Evolutionary conservation across 2,888 invertebrate genomes (phyloP).

Genomic region (Coenonympha glycerion): DNA sequence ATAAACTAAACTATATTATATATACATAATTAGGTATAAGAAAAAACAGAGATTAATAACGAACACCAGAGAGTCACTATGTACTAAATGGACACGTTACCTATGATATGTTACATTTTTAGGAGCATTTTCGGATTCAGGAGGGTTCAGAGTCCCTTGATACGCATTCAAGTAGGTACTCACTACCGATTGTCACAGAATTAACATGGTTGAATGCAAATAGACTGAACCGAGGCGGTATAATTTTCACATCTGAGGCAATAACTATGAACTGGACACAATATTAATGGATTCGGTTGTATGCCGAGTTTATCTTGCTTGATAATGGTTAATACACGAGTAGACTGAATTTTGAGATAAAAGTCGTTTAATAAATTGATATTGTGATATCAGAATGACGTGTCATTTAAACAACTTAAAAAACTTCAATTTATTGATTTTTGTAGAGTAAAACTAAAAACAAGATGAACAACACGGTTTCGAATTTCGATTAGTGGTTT

Average conservation of each 20-base stretch:
- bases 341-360: background rate
- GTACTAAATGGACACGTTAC: too few species aligned
- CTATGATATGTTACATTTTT: too few species aligned
- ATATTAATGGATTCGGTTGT: background rate
- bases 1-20: too few species aligned
- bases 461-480: background rate
- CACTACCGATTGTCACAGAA: background rate
- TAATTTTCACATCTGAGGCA: slow-evolving; percentile 3
- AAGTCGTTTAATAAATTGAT: background rate
- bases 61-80: too few species aligned
- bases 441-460: background rate
- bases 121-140: too few species aligned
- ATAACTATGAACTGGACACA: slow-evolving; percentile 4
- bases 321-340: background rate
- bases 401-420: background rate
- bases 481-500: too few species aligned
- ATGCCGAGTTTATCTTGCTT: slow-evolving; percentile 2
- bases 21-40: too few species aligned
- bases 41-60: too few species aligned
- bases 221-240: slow-evolving; percentile 1
- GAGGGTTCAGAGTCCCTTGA: background rate
- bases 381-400: background rate
- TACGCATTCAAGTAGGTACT: background rate
- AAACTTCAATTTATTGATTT: too few species aligned
- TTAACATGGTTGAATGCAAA: background rate